Evolutionary conservation across 2,797 vertebrate genomes (phyloP), one percentile per base, ranked within the genome.

Genomic region (Brotula barbata): DNA sequence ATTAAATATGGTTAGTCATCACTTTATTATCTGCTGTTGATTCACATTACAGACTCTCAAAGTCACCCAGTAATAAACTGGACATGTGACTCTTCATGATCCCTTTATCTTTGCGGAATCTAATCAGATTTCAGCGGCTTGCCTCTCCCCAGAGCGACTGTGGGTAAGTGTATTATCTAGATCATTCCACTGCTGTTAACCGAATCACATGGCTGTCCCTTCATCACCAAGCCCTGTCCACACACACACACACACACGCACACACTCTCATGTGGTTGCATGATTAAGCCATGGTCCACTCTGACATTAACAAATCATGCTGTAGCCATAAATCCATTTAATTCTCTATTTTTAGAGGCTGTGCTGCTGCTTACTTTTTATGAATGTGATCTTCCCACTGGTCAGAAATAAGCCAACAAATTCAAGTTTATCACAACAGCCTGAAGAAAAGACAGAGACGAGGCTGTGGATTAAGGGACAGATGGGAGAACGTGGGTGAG

Each of bases 81-180:
- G 67, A 68, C 80, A 85, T 81, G 85, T 82, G 83, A 84, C 77
- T 79, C 59, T 25, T 59, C 41, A 15, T 83, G 78, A 87, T 87
- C 75, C 75, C 75, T 88, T 88, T 84, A 80, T 85, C 85, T 85
- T 62, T 47, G 71, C 69, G 71, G 68, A 81, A 87, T 89, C 85
- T 89, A 88, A 89, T 90, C 88, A 87, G 83, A 83, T 82, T 69
- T 55, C 43, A 10, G 44, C 76, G 69, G 66, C 68, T 81, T 47
- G 48, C 71, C 56, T 43, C 62, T 49, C 60, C 81, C 81, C 68
- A 64, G 56, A 76, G 77, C 72, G 61, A 47, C 78, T 19, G 70
- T 64, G 73, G 82, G 83, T 89, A 86, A 90, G 75, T 84, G 77
- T 71, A 85, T 91, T 90, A 90, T 85, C 82, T 73, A 77, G 86